A percentile compares a stretch with the other conserved stretches of the same genome.
These are phyloP conservation scores for Eupithecia pulchellata DNA, from an alignment of 2,888 invertebrate species.

Conservation along the genomic window DNA sequence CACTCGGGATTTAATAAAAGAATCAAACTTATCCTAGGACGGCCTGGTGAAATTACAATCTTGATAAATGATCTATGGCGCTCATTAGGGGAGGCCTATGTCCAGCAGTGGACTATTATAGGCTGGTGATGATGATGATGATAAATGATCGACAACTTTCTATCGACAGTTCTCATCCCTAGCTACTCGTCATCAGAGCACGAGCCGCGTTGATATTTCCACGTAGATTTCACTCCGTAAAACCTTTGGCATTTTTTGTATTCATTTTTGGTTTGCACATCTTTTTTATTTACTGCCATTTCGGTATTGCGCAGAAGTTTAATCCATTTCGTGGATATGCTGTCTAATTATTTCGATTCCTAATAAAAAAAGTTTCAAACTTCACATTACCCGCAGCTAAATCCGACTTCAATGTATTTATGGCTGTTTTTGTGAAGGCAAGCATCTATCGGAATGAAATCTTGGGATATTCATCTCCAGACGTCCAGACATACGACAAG, in stretches of 20 bases:
- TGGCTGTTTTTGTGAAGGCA: neutral
- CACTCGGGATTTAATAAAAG: neutral
- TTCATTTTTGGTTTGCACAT: conserved; percentile 77
- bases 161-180: conserved; percentile 57
- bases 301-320: conserved; percentile 53
- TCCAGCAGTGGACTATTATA: too few species aligned
- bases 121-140: too few species aligned
- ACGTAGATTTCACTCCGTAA: conserved; percentile 84
- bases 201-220: conserved; percentile 82
- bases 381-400: neutral
- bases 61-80: conserved; percentile 46
- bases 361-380: neutral
- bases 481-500: neutral
- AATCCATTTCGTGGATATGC: conserved; percentile 15
- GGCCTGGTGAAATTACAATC: neutral
- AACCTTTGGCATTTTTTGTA: conserved; percentile 81
- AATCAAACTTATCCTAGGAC: neutral
- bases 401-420: neutral
- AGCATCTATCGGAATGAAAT: neutral
- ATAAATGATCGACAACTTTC: conserved; percentile 52
- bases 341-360: conserved; percentile 22
- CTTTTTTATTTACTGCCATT: conserved; percentile 75
- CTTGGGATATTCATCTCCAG: neutral
- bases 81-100: too few species aligned
- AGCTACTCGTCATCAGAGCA: conserved; percentile 80